Conservation (phyloP, 1,140 invertebrate genomes). For the Trissolcus basalis region DNA sequence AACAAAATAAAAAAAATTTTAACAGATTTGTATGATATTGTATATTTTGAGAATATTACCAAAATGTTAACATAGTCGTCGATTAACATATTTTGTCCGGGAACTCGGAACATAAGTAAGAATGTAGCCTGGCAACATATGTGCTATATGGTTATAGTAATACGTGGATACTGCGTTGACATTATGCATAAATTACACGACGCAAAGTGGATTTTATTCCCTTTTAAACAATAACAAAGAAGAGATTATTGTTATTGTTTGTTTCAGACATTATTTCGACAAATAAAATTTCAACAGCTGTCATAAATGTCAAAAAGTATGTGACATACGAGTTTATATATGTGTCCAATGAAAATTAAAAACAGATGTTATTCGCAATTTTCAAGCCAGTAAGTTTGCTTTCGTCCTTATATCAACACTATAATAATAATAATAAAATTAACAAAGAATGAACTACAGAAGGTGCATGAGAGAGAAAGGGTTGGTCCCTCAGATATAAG, state of each 20-base stretch:
- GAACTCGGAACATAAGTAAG: no score
- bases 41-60: no score
- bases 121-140: constrained; percentile 34
- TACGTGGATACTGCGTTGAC: constrained; percentile 17
- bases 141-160: constrained; percentile 36
- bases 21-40: no score
- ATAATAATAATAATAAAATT: constrained; percentile 49
- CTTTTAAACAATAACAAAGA: constrained; percentile 9
- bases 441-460: constrained; percentile 46
- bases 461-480: constrained; percentile 60
- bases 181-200: constrained; percentile 20
- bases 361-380: no score
- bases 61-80: constrained; percentile 25
- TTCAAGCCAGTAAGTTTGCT: constrained; percentile 36
- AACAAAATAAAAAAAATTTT: no score
- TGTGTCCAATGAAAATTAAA: no score
- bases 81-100: constrained; percentile 20
- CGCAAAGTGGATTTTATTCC: constrained; percentile 18
- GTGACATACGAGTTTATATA: no score
- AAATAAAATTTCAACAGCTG: no score
- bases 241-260: background rate
- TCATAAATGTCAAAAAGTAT: no score
- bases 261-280: constrained; percentile 30
- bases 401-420: constrained; percentile 29
- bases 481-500: constrained; percentile 71